Evolutionary conservation across 1,140 invertebrate species (phyloP).

Genomic region (Aphis craccivora): DNA sequence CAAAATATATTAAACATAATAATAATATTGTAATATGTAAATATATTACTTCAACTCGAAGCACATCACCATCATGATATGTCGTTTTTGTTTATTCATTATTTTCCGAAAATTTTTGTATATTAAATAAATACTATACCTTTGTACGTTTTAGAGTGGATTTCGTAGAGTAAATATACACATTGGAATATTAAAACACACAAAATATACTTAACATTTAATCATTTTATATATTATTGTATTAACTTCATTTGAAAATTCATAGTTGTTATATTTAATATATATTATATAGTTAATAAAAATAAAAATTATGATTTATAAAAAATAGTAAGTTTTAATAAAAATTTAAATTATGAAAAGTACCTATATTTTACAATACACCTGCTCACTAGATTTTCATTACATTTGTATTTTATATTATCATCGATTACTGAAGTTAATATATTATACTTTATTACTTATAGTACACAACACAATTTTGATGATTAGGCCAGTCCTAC

Average conservation of each 20-base stretch:
- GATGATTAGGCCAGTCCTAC: not conserved
- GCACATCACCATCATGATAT: not conserved
- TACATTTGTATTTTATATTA: not conserved
- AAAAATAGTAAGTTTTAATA: not conserved
- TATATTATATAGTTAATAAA: no score
- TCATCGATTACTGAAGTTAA: not conserved
- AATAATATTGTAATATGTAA: not conserved
- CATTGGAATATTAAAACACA: not conserved
- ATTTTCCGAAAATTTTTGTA: not conserved
- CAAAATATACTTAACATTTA: not conserved
- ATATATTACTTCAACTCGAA: not conserved
- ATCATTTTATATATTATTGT: not conserved
- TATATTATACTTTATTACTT: no score
- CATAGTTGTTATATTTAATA: no score
- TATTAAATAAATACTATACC: not conserved
- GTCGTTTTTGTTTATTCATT: conserved; percentile 3
- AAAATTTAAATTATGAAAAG: not conserved
- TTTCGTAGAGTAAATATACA: not conserved
- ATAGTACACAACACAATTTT: not conserved
- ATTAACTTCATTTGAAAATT: no score
- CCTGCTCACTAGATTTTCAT: not conserved
- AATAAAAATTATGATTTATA: not conserved
- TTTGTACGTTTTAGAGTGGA: not conserved
- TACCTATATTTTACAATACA: not conserved
- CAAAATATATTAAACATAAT: not conserved